Evolutionary conservation across 1,140 invertebrate species (phyloP), one percentile per base, ranked within the genome.

Genomic region (Zaprionus tsacasi): DNA sequence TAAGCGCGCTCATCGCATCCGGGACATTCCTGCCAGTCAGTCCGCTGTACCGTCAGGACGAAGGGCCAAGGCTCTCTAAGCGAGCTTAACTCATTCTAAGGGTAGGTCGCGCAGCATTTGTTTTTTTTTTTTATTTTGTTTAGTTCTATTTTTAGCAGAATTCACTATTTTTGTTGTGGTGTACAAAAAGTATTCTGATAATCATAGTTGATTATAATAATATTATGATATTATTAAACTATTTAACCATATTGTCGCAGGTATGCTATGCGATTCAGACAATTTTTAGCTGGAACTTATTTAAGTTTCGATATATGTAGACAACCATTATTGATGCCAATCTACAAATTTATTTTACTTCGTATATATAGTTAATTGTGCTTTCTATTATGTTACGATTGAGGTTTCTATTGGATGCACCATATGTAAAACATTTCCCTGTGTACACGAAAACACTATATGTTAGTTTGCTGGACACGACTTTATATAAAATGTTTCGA

Each of bases 1-100:
- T 88, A 88, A 88, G 40, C n/a, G n/a, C n/a, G n/a, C 40, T 64
- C 27, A 30, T 30, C 52, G 30, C 6, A 30, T 8, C 56, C 60
- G 36, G 33, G 25, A 54, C 48, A 75, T 50, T 43, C 17, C 10
- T 15, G n/a, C 13, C 25, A 27, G 33, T 45, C 25, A 27, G 33
- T 45, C 2, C 15, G 48, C 17, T 12, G n/a, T 4, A 57, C 0
- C 15, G 21, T 56, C 33, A 40, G 40, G 68, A 21, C 48, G 33
- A 56, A 76, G 61, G 61, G 61, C 70, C 74, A 72, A 76, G 69
- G 69, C 57, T 38, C 54, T 30, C 45, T 1, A 12, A 10, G 17
- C 45, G 48, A 7, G 3, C 17, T 52, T 55, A n/a, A 17, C 27
- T 6, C 30, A 5, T 27, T 6, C n/a, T 61, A 10, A 12, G 58